A percentile compares a stretch with the other conserved stretches of the same genome.
phyloP scores from a whole-genome alignment of 1,140 invertebrate species.

The Steinernema feltiae region DNA sequence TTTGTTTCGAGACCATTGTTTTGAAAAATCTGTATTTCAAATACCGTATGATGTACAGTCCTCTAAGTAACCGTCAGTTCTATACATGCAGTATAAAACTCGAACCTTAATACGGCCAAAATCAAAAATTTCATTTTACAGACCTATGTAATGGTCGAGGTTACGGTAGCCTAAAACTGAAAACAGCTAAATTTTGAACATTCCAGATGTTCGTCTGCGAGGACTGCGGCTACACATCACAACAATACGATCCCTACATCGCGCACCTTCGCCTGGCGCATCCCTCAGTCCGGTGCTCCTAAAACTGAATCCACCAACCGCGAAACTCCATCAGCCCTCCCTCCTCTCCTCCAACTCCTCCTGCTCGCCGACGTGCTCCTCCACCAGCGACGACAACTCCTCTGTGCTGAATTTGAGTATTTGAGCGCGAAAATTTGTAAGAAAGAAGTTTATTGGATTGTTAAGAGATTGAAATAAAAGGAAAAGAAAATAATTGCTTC shows the following conservation, averaged over 20 bases:
- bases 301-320: constrained; percentile 28
- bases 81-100: too few relatives aligned
- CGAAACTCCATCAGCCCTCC: background rate
- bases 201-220: constrained; percentile 93
- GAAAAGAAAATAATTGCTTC: too few relatives aligned
- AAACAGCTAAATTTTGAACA: constrained; percentile 20
- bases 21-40: too few relatives aligned
- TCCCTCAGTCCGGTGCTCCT: constrained; percentile 51
- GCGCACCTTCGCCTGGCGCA: constrained; percentile 46
- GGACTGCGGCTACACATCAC: constrained; percentile 95
- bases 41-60: too few relatives aligned
- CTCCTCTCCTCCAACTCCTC: constrained; percentile 7
- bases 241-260: constrained; percentile 64
- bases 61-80: too few relatives aligned
- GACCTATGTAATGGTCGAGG: background rate
- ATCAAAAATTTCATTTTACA: constrained; percentile 4
- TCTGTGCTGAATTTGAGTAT: constrained; percentile 2
- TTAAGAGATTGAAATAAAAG: too few relatives aligned
- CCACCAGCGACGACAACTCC: background rate
- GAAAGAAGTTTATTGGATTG: background rate
- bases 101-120: too few relatives aligned
- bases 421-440: background rate
- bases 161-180: constrained; percentile 7
- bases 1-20: too few relatives aligned
- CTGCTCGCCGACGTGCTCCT: background rate